Conservation (phyloP, 1,140 invertebrate genomes). For the Papilio dardanus region DNA sequence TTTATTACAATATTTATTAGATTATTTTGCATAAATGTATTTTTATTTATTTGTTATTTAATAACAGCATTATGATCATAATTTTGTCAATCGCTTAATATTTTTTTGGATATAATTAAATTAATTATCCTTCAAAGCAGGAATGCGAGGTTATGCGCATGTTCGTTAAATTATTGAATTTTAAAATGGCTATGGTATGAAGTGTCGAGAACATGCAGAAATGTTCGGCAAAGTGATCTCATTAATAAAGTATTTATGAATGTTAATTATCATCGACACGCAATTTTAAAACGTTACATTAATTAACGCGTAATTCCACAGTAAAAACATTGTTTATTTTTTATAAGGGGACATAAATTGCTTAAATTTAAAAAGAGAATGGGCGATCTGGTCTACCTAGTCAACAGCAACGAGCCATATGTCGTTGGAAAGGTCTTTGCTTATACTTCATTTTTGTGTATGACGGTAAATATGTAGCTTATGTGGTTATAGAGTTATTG, state of each 20-base stretch:
- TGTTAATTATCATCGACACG: constrained; percentile 26
- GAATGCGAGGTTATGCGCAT: background rate
- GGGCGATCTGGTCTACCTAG: too few relatives aligned
- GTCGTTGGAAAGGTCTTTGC: too few relatives aligned
- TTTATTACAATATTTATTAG: too few relatives aligned
- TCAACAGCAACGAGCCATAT: too few relatives aligned
- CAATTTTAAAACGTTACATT: background rate
- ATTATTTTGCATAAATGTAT: too few relatives aligned
- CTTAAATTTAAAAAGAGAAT: too few relatives aligned
- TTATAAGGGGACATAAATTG: too few relatives aligned
- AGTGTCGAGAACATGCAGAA: constrained; percentile 13
- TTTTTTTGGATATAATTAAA: background rate
- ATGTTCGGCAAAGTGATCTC: constrained; percentile 9
- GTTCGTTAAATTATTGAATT: constrained; percentile 10
- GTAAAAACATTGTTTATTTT: background rate
- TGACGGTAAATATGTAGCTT: too few relatives aligned
- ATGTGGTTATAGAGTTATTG: too few relatives aligned
- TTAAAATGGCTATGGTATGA: constrained; percentile 12
- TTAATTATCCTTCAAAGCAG: constrained; percentile 7
- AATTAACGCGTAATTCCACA: background rate
- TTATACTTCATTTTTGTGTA: too few relatives aligned
- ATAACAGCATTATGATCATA: background rate
- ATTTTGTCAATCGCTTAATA: background rate
- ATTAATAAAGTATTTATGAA: constrained; percentile 30
- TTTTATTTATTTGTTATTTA: background rate